A percentile compares a stretch with the other conserved stretches of the same genome.
These are phyloP conservation scores for Thecocarcelia acutangulata DNA, from an alignment of 2,888 invertebrate species.

Conservation along the genomic window DNA sequence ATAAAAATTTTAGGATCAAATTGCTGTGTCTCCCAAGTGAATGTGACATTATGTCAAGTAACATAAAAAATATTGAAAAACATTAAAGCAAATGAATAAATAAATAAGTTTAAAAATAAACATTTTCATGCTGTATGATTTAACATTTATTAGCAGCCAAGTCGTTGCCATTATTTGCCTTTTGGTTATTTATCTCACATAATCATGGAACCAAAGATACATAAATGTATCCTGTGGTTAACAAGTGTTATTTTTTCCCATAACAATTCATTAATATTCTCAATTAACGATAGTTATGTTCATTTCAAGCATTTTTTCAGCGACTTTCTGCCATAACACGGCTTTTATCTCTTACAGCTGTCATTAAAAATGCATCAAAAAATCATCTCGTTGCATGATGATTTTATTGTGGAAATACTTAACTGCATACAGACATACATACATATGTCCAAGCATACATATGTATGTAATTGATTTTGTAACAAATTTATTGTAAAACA, in stretches of 20 bases:
- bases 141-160: slow-evolving; percentile 44
- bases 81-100: slow-evolving; percentile 18
- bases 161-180: slow-evolving; percentile 45
- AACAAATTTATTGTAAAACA: slow-evolving; percentile 8
- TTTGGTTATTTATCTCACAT: slow-evolving; percentile 54
- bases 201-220: slow-evolving; percentile 43
- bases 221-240: slow-evolving; percentile 61
- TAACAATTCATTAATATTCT: slow-evolving; percentile 61
- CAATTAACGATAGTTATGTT: slow-evolving; percentile 46
- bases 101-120: slow-evolving; percentile 14
- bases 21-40: slow-evolving; percentile 47
- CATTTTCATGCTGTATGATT: slow-evolving; percentile 50
- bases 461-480: slow-evolving; percentile 40
- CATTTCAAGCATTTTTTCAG: not conserved
- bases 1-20: slow-evolving; percentile 51
- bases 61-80: slow-evolving; percentile 26
- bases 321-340: not conserved
- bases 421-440: no score
- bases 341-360: slow-evolving; percentile 37
- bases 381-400: slow-evolving; percentile 37
- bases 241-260: slow-evolving; percentile 64
- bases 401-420: slow-evolving; percentile 42
- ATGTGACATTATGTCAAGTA: slow-evolving; percentile 59
- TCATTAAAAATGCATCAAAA: slow-evolving; percentile 60
- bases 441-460: no score